These are phyloP conservation scores for Machimus rusticus DNA, from an alignment of 2,888 invertebrate genomes.

Conservation along the genomic window DNA sequence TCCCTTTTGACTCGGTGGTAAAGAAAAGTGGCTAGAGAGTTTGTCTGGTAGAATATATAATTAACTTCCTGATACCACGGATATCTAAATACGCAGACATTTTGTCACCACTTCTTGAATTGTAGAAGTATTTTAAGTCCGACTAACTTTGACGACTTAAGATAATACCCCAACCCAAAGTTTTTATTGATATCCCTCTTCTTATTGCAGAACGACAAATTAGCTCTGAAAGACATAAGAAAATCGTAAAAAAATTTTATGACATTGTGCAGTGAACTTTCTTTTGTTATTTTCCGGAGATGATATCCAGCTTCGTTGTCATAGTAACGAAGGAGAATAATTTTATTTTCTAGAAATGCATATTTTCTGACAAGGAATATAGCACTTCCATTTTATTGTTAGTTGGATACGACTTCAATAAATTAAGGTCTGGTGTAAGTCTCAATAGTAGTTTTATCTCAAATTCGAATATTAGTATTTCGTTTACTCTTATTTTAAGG, in stretches of 20 bases:
- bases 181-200: neutral
- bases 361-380: neutral
- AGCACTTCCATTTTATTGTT: neutral
- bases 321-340: neutral
- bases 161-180: neutral
- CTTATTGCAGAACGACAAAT: neutral
- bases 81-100: neutral
- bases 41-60: neutral
- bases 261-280: neutral
- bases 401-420: neutral
- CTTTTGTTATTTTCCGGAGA: neutral
- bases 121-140: neutral
- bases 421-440: neutral
- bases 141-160: neutral
- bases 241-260: neutral
- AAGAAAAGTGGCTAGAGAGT: neutral
- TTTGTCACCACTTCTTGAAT: neutral
- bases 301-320: neutral
- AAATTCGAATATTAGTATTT: too few species aligned
- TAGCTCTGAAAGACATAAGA: neutral
- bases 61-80: neutral
- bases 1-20: neutral
- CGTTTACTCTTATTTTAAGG: too few species aligned
- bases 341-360: neutral
- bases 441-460: neutral